These are phyloP conservation scores for Pyxicephalus adspersus DNA, from an alignment of 2,113 vertebrate genomes.

Conservation along the genomic window DNA sequence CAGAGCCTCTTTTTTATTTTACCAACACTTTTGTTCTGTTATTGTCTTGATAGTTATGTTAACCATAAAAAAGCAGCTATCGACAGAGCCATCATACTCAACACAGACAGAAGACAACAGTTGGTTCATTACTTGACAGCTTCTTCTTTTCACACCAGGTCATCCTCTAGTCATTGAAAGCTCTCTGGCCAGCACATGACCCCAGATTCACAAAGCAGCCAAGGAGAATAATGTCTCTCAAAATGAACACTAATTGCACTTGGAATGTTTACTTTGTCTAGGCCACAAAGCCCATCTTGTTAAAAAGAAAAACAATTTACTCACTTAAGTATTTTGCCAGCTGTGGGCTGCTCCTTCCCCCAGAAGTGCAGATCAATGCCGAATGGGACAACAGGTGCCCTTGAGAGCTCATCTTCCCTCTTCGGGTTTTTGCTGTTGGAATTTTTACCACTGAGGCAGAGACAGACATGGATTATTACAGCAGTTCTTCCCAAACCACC, in stretches of 20 bases:
- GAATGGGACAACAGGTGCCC: conserved; percentile 84
- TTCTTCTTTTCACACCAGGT: background rate
- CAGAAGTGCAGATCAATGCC: conserved; percentile 91
- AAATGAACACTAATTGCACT: conserved; percentile 11
- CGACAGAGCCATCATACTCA: too few species aligned
- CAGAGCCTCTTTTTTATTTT: too few species aligned
- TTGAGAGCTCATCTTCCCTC: conserved; percentile 65
- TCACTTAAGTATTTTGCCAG: conserved; percentile 88
- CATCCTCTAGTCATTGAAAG: background rate
- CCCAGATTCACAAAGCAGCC: conserved; percentile 1
- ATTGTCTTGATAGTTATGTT: too few species aligned
- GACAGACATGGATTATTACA: background rate
- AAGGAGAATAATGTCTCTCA: background rate
- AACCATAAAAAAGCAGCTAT: too few species aligned
- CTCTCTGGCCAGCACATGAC: conserved; percentile 25
- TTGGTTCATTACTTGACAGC: background rate
- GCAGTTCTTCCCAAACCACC: too few species aligned
- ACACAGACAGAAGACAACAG: too few species aligned
- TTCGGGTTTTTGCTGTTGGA: conserved; percentile 56
- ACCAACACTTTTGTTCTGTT: too few species aligned
- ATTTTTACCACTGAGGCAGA: conserved; percentile 27
- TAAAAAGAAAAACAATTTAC: conserved; percentile 54
- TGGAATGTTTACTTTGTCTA: background rate
- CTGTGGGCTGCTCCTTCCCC: conserved; percentile 82
- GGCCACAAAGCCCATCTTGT: conserved; percentile 18